Evolutionary conservation across 2,113 vertebrate genomes (phyloP).

Genomic region (Silurus glanis): DNA sequence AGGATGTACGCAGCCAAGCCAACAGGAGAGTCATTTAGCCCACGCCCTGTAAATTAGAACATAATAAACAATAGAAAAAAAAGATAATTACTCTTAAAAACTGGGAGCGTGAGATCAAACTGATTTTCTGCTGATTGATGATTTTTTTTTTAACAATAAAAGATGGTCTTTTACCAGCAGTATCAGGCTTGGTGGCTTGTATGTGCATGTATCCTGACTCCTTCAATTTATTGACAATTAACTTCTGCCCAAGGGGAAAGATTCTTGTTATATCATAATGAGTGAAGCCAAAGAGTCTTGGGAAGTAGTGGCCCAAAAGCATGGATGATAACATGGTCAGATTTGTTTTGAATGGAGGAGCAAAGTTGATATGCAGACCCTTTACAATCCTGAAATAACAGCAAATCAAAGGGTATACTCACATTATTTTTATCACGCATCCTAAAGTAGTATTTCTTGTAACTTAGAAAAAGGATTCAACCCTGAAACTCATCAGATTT

Average conservation of each 20-base stretch:
- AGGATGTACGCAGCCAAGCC: constrained; percentile 86
- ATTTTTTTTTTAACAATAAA: neutral
- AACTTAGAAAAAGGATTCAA: too few species aligned
- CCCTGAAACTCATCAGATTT: too few species aligned
- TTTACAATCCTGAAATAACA: constrained; percentile 71
- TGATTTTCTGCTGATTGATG: neutral
- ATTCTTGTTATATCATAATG: constrained; percentile 65
- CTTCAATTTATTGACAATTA: constrained; percentile 63
- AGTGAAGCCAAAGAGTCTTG: constrained; percentile 78
- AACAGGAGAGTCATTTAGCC: constrained; percentile 83
- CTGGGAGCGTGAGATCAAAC: neutral
- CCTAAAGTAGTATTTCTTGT: too few species aligned
- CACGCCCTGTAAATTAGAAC: constrained; percentile 70
- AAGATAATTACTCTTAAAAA: neutral
- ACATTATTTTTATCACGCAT: neutral
- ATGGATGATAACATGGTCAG: constrained; percentile 58
- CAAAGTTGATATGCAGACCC: constrained; percentile 80
- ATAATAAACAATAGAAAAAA: neutral
- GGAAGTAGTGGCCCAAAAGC: constrained; percentile 75
- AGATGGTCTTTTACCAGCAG: constrained; percentile 69
- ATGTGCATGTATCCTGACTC: constrained; percentile 87
- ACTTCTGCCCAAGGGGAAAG: constrained; percentile 75
- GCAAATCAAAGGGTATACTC: neutral
- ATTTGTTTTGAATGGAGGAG: constrained; percentile 46
- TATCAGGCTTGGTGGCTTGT: constrained; percentile 88